Conservation (phyloP, 2,797 vertebrate species). For the Chelonia mydas region DNA sequence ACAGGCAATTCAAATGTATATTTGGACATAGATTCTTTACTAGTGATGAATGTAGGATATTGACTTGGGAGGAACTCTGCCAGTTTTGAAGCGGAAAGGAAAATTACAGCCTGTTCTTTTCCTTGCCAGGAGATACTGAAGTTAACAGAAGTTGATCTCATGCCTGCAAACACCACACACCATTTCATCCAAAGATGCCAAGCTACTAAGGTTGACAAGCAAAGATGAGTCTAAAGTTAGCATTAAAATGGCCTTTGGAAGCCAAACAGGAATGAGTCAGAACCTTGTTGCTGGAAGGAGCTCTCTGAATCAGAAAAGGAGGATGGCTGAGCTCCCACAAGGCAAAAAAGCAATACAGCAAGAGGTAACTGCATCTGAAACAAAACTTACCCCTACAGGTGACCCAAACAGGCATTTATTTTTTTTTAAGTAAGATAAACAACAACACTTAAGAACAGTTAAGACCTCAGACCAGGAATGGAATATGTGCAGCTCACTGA, state of each 20-base stretch:
- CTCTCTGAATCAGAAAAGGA: slow-evolving; percentile 74
- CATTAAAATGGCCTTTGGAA: slow-evolving; percentile 69
- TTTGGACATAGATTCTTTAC: slow-evolving; percentile 59
- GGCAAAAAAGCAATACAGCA: slow-evolving; percentile 74
- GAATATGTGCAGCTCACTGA: background rate
- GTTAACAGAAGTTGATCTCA: slow-evolving; percentile 57
- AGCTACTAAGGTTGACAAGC: slow-evolving; percentile 68
- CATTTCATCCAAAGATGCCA: slow-evolving; percentile 60
- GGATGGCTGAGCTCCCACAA: slow-evolving; percentile 77
- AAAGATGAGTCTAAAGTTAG: slow-evolving; percentile 75
- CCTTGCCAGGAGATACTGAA: slow-evolving; percentile 55
- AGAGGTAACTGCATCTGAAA: slow-evolving; percentile 73
- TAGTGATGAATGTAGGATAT: slow-evolving; percentile 47
- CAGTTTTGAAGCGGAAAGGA: slow-evolving; percentile 61
- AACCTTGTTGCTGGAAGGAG: slow-evolving; percentile 73
- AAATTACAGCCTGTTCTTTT: slow-evolving; percentile 50
- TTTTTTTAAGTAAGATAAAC: slow-evolving; percentile 37
- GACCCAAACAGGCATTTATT: slow-evolving; percentile 65
- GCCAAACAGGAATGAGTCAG: slow-evolving; percentile 72
- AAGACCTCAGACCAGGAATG: slow-evolving; percentile 48
- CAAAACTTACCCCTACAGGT: slow-evolving; percentile 67
- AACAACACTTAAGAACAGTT: slow-evolving; percentile 25
- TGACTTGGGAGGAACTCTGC: slow-evolving; percentile 27
- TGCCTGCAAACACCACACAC: slow-evolving; percentile 58
- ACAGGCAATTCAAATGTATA: slow-evolving; percentile 50